Base-by-base conservation (phyloP, 2,113 vertebrate species). In the Calyptommatus sinebrachiatus region DNA sequence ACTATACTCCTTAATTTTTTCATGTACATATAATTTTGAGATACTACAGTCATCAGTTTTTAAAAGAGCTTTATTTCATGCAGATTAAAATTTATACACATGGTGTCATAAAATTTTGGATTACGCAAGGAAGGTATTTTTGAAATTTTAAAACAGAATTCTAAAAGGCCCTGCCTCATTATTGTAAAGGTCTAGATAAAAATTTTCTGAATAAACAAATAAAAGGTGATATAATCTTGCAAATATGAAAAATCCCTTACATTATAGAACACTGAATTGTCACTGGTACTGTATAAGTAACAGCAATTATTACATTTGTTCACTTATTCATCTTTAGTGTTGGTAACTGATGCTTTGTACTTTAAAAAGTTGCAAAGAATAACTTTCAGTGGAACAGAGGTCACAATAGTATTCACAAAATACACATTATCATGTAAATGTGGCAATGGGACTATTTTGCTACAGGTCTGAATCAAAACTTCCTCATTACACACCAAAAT, bases 171-270 rank as follows among this genome's bases (percentile, higher is more conserved):
- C 50, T 53, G 50, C 48, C 7, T 8, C 48, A 50, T 8, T 53
- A 12, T 53, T 53, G 12, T 3, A 53, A 7, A 53, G 50, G 50
- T 14, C 50, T 53, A 14, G 50, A 2, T 14, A 53, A 14, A 12
- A 53, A 53, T 53, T 14, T 2, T 14, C 10, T 14, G 50, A 53
- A 8, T 14, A 7, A 7, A 53, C 50, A 53, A 53, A 53, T 53
- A 53, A 48, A 48, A 48, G 46, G 46, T 48, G 86, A 73, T 83
- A 79, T 79, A 53, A 84, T 82, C 57, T 77, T 53, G 29, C 1
- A 4, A 75, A 60, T 72, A 88, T 79, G 5, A 68, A 63, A 72
- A 65, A 81, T 71, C 83, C 82, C 84, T 89, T 87, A 88, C 81
- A 84, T 85, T 77, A 83, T 83, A 79, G 79, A 83, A 41, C 81